Evolutionary conservation across 2,113 vertebrate genomes (phyloP).

Genomic region (Forbesichthys papilliferus): DNA sequence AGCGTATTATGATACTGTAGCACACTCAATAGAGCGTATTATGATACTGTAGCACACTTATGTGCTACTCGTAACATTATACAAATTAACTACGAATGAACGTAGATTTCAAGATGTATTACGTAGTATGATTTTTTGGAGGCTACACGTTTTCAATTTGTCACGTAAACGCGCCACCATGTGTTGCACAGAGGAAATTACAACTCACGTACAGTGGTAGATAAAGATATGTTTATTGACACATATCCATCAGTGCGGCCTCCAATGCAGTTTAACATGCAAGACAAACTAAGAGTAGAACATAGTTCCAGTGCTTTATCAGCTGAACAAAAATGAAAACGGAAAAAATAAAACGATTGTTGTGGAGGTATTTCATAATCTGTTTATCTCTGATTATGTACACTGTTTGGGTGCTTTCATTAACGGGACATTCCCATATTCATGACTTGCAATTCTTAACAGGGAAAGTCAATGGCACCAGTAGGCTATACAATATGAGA

Average conservation of each 20-base stretch:
- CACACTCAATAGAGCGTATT: too few species aligned
- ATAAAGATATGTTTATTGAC: constrained; percentile 99
- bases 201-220: constrained; percentile 72
- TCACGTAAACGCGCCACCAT: neutral
- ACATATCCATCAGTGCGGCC: constrained; percentile 98
- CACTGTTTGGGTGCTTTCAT: constrained; percentile 39
- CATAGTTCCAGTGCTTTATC: constrained; percentile 98
- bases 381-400: constrained; percentile 68
- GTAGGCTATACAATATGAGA: too few species aligned
- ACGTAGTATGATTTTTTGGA: too few species aligned
- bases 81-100: too few species aligned
- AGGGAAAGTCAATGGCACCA: constrained; percentile 41
- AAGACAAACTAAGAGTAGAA: constrained; percentile 83
- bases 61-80: too few species aligned
- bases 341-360: constrained; percentile 76
- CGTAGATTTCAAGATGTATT: too few species aligned
- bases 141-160: too few species aligned
- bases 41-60: too few species aligned
- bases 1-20: too few species aligned
- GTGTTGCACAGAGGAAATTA: neutral
- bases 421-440: constrained; percentile 8
- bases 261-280: constrained; percentile 97
- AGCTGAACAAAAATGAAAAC: constrained; percentile 87
- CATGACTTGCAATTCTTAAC: constrained; percentile 40
- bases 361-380: constrained; percentile 92